Evolutionary conservation across 2,888 invertebrate genomes (phyloP), one percentile per base, ranked within the genome.

Genomic region (Plebejus melissa): DNA sequence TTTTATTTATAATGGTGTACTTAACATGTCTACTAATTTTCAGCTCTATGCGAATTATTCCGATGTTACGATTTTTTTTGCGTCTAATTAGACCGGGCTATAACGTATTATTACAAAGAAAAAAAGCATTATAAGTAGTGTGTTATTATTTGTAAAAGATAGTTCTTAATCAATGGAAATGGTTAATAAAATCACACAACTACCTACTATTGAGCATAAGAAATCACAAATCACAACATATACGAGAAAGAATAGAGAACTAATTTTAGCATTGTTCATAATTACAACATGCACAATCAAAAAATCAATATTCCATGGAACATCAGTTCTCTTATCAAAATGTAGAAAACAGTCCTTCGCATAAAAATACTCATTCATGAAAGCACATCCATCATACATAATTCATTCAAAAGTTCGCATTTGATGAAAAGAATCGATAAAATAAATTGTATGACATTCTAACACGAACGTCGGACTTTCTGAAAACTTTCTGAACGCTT

Each of bases 341-440:
- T 60, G 9, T 46, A 11, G 11, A 28, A 60, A 60, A 60, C 1
- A 28, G 60, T 22, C n/a, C n/a, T 16, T 4, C 4, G 11, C 60
- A 60, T 28, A 60, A 28, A 58, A 60, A 60, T 11, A 60, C 60
- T 28, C 4, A 60, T 60, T 60, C 28, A 28, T 28, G 2, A 60
- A 60, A 60, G 28, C 60, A 60, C 60, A 28, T 28, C 60, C 22
- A 28, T 11, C 60, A 60, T 60, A 28, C 60, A 28, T 22, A 28
- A 60, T 60, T 60, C 60, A 60, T 60, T 22, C 28, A 22, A 60
- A 60, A 60, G 22, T 60, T 28, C 60, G 11, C 60, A 28, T 60
- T 60, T 60, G 60, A 60, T 60, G 60, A 60, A 60, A 60, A 28
- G 60, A 60, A 60, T 60, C 60, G 28, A 60, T 28, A 28, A 28